Evolutionary conservation across 2,797 vertebrate species (phyloP).

Genomic region (Malurus leucopterus): DNA sequence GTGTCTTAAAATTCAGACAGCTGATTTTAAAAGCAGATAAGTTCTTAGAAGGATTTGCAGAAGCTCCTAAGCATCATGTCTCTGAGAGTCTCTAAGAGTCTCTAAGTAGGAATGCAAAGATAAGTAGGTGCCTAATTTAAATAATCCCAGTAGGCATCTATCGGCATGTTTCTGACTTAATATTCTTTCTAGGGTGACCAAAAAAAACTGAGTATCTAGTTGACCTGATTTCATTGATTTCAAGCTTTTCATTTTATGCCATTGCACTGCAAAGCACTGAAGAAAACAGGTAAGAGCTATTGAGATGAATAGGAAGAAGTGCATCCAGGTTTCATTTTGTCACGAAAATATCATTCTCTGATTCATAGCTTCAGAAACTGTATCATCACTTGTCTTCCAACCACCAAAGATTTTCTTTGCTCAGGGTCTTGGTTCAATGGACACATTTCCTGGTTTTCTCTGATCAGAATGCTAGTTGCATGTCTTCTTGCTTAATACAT

Average conservation of each 20-base stretch:
- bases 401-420: not conserved
- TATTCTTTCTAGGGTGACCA: not conserved
- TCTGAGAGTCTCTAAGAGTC: not conserved
- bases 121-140: slow-evolving; percentile 3
- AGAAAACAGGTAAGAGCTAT: not conserved
- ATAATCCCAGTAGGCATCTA: not conserved
- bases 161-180: not conserved
- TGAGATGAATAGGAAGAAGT: not conserved
- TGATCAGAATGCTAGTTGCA: not conserved
- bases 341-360: not conserved
- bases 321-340: not conserved
- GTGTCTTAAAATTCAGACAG: not conserved
- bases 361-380: not conserved
- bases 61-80: not conserved
- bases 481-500: not conserved
- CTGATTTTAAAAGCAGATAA: not conserved
- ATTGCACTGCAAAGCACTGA: not conserved
- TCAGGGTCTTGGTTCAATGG: not conserved
- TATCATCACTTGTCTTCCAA: not conserved
- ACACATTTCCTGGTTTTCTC: not conserved
- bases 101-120: not conserved
- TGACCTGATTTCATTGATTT: not conserved
- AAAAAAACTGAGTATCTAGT: not conserved
- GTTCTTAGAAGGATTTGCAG: not conserved
- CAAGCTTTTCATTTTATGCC: not conserved